Base-by-base conservation (phyloP, 1,140 invertebrate species). In the Cecropterus lyciades region DNA sequence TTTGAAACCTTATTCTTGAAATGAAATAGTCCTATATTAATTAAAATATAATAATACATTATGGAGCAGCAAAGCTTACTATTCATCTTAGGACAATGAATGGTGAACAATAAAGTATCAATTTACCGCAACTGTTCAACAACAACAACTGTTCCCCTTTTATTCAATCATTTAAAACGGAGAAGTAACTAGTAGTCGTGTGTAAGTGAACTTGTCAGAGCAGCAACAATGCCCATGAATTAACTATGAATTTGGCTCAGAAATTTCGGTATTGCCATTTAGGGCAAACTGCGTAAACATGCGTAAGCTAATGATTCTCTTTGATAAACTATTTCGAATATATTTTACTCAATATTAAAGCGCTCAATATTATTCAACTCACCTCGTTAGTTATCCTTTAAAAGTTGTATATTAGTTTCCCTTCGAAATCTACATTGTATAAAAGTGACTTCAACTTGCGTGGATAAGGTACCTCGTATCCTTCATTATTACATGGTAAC, bases 171-270 rank as follows among this genome's bases (percentile, higher is more conserved):
- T 69, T 76, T 70, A 53, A 76, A 73, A 69, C 64, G 70, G 72
- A 72, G 45, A 42, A 14, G 48, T n/a, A 51, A 49, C 20, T 24
- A 3, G 20, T 3, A 3, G 5, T 5, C 20, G 20, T 24, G 20
- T 24, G n/a, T n/a, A n/a, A n/a, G n/a, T n/a, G n/a, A 71, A 78
- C 65, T 75, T 65, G 72, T 77, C 72, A 76, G 73, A 51, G 27
- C 69, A 59, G 42, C 53, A 72, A 80, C 80, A 80, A 73, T 80
- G 73, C 67, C 65, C 43, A 78, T 82, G 79, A 82, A 82, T 82
- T 78, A 76, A 76, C 73, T 77, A 79, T 79, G 72, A 79, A 78
- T 67, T 69, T 46, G 63, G 57, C 48, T 63, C 30, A 67, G 67
- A 73, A 75, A 80, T 78, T 75, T 66, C 65, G 59, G 56, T 40